A percentile compares a stretch with the other conserved stretches of the same genome.
These are phyloP conservation scores for Pachyrhynchus sulphureomaculatus DNA, from an alignment of 1,140 invertebrate species.

Conservation along the genomic window DNA sequence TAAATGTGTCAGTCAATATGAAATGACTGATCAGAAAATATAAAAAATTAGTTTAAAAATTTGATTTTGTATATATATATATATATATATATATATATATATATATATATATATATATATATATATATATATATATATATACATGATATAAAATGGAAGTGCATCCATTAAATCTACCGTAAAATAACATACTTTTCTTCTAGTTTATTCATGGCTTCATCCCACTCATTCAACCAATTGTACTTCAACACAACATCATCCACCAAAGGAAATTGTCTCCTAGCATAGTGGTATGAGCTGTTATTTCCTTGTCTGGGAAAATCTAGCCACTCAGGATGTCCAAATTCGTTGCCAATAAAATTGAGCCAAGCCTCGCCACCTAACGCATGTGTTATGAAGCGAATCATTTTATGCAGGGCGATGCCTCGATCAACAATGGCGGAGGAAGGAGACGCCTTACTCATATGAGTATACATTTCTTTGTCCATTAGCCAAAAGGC, in stretches of 20 bases:
- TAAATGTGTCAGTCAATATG: too few relatives aligned
- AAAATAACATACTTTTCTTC: conserved; percentile 70
- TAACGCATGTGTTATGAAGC: conserved; percentile 88
- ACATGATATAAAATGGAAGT: too few relatives aligned
- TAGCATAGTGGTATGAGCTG: conserved; percentile 95
- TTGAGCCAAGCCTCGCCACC: conserved; percentile 98
- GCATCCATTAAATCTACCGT: background rate
- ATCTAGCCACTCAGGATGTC: conserved; percentile 99
- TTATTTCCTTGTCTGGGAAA: conserved; percentile 96
- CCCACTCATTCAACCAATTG: conserved; percentile 92
- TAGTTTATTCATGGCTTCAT: conserved; percentile 85
- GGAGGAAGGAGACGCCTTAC: conserved; percentile 67
- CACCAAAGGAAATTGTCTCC: conserved; percentile 93
- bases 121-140: too few relatives aligned
- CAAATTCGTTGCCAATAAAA: conserved; percentile 99
- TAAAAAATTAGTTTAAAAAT: too few relatives aligned
- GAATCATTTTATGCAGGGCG: conserved; percentile 96
- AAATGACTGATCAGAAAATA: too few relatives aligned
- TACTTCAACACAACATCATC: conserved; percentile 90
- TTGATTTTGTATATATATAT: too few relatives aligned
- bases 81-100: too few relatives aligned
- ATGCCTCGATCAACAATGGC: conserved; percentile 87
- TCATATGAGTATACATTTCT: conserved; percentile 98
- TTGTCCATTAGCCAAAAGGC: conserved; percentile 99
- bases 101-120: too few relatives aligned